Base-by-base conservation (phyloP, 2,113 vertebrate species). In the Corynorhinus townsendii region DNA sequence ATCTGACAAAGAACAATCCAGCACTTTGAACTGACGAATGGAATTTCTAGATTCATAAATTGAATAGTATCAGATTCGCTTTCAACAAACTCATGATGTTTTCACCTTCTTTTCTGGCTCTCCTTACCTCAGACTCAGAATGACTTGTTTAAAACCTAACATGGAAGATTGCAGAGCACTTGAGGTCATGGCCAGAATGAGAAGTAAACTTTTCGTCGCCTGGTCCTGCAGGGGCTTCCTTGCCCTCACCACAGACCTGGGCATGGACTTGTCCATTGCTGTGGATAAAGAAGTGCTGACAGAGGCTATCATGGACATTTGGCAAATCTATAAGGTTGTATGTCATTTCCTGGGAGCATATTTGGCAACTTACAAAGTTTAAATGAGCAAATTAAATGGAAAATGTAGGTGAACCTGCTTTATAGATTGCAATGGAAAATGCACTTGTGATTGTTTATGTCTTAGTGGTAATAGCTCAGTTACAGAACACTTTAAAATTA, bases 321-420 rank as follows among this genome's bases (percentile, higher is more conserved):
- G 15, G 10, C 49, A 75, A 28, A 52, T 68, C 20, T 62, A 22
- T 66, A 20, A 79, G 16, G 4, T 40, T 59, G 1, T 38, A 43
- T 68, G 22, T 77, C 45, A 47, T 35, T 62, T 68, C 19, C 81
- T 47, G 3, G 5, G 30, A 49, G 11, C n/a, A 62, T 35, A 79
- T 5, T 19, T 59, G 20, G 24, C 22, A 71, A 11, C 38, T 56
- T 59, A 49, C 26, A 90, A 45, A 71, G 26, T 80, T 90, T 71
- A 59, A 20, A 47, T 45, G 24, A 95, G 15, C 72, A 86, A 81
- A 91, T 66, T 38, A 72, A 76, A 52, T 88, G 54, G 47, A 82
- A 88, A 83, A 56, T 56, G 6, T 56, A 33, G 66, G 24, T 22
- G 7, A 75, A 64, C 5, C 45, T 71, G 40, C 9, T 80, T 83